Conservation (phyloP, 2,888 invertebrate genomes). For the Apocheima hispidaria region DNA sequence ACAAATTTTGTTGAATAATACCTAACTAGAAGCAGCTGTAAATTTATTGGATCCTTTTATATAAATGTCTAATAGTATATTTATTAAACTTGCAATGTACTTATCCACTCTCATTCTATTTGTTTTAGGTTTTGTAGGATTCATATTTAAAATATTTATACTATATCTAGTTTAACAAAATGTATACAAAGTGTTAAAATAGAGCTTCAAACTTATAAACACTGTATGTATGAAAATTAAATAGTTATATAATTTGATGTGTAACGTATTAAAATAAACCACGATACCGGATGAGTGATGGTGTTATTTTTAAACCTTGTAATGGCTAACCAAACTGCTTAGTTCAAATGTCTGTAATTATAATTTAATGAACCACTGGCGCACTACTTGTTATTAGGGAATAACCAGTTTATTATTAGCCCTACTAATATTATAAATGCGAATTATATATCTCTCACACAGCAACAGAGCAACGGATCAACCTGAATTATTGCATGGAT, state of each 20-base stretch:
- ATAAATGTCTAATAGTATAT: neutral
- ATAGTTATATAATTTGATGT: constrained; percentile 19
- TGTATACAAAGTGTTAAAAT: constrained; percentile 17
- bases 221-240: constrained; percentile 14
- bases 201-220: constrained; percentile 9
- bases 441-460: no score
- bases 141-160: neutral
- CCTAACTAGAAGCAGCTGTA: neutral
- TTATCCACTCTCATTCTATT: neutral
- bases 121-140: neutral
- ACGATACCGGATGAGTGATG: constrained; percentile 3
- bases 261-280: constrained; percentile 29
- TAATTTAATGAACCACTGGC: no score
- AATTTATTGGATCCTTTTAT: neutral
- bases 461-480: no score
- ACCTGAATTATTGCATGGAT: no score
- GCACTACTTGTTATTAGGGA: no score
- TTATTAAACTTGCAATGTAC: neutral
- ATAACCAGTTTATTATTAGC: no score
- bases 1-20: neutral
- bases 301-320: constrained; percentile 31
- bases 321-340: constrained; percentile 16
- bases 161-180: neutral
- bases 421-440: no score
- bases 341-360: neutral